phyloP scores from a whole-genome alignment of 2,113 vertebrate genomes.

The Chascanopsetta lugubris region DNA sequence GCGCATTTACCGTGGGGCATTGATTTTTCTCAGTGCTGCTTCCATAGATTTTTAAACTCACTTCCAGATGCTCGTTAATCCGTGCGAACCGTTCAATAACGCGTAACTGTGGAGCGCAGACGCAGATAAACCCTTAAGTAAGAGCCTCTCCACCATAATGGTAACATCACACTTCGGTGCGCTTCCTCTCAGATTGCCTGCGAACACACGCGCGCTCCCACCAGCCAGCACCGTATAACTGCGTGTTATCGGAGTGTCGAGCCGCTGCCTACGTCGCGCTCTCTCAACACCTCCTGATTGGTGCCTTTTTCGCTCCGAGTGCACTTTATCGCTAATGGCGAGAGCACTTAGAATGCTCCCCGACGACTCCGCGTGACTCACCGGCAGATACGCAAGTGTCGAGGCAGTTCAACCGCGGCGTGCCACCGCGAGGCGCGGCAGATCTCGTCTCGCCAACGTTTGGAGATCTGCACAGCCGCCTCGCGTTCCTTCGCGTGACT shows the following conservation, averaged over 20 bases:
- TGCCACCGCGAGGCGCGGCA: background rate
- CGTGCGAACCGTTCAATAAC: background rate
- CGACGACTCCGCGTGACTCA: conserved; percentile 32
- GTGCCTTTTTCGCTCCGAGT: conserved; percentile 42
- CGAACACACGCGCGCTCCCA: conserved; percentile 14
- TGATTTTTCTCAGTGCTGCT: conserved; percentile 16
- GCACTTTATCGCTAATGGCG: conserved; percentile 52
- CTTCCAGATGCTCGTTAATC: background rate
- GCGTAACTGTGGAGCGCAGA: conserved; percentile 1
- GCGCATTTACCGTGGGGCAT: too few species aligned
- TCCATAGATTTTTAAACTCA: background rate
- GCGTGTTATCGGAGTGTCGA: conserved; percentile 34
- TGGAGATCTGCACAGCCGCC: background rate
- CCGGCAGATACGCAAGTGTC: conserved; percentile 29
- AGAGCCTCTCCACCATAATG: conserved; percentile 19
- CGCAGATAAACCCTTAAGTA: conserved; percentile 1
- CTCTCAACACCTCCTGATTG: conserved; percentile 46
- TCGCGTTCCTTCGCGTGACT: conserved; percentile 17
- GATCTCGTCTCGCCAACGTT: background rate
- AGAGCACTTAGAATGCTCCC: conserved; percentile 64
- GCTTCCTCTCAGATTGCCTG: conserved; percentile 40
- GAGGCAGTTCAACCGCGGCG: conserved; percentile 18
- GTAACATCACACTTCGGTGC: conserved; percentile 7
- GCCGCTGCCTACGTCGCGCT: conserved; percentile 32
- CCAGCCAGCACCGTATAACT: background rate